Evolutionary conservation across 2,888 invertebrate species (phyloP).

Genomic region (Caenorhabditis virilis): DNA sequence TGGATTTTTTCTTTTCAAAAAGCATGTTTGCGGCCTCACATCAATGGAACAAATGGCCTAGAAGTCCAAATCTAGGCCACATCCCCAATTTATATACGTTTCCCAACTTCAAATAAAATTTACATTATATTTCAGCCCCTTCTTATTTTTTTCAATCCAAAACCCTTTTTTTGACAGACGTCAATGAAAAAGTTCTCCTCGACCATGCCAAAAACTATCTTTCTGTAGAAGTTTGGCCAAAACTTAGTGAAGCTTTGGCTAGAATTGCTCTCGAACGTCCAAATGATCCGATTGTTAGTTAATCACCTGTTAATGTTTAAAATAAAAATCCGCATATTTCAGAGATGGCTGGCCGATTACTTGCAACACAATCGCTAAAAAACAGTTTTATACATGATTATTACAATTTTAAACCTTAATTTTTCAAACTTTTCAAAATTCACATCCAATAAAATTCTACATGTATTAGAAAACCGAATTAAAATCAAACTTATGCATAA

Average conservation of each 20-base stretch:
- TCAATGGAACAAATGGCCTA: too few relatives aligned
- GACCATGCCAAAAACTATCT: conserved; percentile 42
- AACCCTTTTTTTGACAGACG: too few relatives aligned
- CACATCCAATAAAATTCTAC: conserved; percentile 1
- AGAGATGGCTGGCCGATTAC: conserved; percentile 45
- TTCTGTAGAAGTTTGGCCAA: conserved; percentile 32
- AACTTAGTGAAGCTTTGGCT: conserved; percentile 35
- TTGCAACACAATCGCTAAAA: conserved; percentile 10
- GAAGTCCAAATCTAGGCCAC: too few relatives aligned
- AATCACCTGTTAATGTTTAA: background rate
- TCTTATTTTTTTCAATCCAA: too few relatives aligned
- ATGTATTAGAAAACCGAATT: too few relatives aligned
- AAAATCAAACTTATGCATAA: too few relatives aligned
- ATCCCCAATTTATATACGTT: too few relatives aligned
- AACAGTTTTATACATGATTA: conserved; percentile 3
- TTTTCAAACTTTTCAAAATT: background rate
- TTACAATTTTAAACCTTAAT: background rate
- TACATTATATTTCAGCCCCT: too few relatives aligned
- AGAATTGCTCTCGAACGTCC: conserved; percentile 39
- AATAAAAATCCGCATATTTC: conserved; percentile 7
- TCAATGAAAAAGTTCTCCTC: conserved; percentile 23
- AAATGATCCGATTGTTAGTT: conserved; percentile 42
- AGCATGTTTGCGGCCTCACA: too few relatives aligned
- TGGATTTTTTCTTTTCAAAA: too few relatives aligned
- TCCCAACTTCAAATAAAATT: too few relatives aligned